Percentiles rank a stretch among this genome's conserved stretches.
These are phyloP conservation scores for Sarcophaga peregrina DNA, from an alignment of 1,140 invertebrate genomes.

Conservation along the genomic window DNA sequence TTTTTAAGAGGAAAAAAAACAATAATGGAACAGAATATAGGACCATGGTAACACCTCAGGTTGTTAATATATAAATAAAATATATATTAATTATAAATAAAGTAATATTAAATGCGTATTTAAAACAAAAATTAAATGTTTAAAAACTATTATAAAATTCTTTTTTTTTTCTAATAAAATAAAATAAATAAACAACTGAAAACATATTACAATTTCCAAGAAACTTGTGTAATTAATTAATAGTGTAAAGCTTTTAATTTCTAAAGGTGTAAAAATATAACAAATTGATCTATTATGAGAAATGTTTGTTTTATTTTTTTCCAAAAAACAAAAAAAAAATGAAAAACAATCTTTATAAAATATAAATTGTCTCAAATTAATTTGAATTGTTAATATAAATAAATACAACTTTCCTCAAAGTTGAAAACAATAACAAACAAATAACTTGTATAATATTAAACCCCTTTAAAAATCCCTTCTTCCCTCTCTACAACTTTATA, in stretches of 20 bases:
- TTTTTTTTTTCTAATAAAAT: background rate
- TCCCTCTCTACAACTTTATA: background rate
- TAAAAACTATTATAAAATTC: background rate
- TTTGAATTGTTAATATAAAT: background rate
- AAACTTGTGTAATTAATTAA: constrained; percentile 22
- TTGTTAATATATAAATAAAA: constrained; percentile 34
- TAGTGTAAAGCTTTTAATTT: constrained; percentile 9
- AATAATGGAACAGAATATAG: constrained; percentile 12
- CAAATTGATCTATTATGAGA: no score
- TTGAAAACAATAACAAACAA: background rate
- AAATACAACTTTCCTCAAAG: background rate
- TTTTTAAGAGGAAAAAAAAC: background rate
- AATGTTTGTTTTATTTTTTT: no score
- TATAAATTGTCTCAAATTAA: background rate
- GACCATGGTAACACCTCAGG: constrained; percentile 38
- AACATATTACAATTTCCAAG: constrained; percentile 25
- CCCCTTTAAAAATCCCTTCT: background rate
- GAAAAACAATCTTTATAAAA: background rate
- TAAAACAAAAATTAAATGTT: background rate
- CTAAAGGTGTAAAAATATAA: background rate
- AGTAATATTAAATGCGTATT: background rate
- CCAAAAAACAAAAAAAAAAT: no score
- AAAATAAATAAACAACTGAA: constrained; percentile 11
- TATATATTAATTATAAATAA: background rate
- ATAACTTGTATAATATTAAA: constrained; percentile 8